Evolutionary conservation across 2,113 vertebrate genomes (phyloP).

Genomic region (Chamaea fasciata): DNA sequence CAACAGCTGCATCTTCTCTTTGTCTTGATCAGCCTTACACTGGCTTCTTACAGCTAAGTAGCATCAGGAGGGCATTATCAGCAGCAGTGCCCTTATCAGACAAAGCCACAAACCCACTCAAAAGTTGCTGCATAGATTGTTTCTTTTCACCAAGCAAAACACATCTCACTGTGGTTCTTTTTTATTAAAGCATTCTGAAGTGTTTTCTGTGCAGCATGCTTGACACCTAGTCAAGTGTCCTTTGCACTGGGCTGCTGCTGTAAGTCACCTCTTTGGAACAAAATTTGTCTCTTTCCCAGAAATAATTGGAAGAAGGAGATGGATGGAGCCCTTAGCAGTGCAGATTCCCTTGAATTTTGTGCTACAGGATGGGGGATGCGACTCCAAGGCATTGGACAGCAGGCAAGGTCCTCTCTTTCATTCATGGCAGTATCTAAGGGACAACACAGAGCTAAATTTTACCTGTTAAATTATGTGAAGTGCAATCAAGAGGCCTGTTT

Average conservation of each 20-base stretch:
- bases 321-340: not conserved
- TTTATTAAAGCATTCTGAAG: not conserved
- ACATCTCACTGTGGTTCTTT: not conserved
- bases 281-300: not conserved
- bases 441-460: not conserved
- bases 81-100: not conserved
- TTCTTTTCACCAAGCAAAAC: not conserved
- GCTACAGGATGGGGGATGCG: not conserved
- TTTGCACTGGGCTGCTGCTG: constrained; percentile 6
- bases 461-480: not conserved
- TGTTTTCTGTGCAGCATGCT: not conserved
- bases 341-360: not conserved
- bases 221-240: constrained; percentile 15
- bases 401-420: not conserved
- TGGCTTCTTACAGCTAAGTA: not conserved
- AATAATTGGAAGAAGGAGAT: not conserved
- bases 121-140: not conserved
- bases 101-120: not conserved
- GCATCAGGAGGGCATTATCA: not conserved
- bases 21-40: not conserved
- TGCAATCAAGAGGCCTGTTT: not conserved
- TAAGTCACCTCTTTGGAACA: not conserved
- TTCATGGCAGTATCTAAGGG: not conserved
- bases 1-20: not conserved
- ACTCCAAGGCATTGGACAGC: not conserved